Base-by-base conservation (phyloP, 2,888 invertebrate species). In the Eilema caniola region DNA sequence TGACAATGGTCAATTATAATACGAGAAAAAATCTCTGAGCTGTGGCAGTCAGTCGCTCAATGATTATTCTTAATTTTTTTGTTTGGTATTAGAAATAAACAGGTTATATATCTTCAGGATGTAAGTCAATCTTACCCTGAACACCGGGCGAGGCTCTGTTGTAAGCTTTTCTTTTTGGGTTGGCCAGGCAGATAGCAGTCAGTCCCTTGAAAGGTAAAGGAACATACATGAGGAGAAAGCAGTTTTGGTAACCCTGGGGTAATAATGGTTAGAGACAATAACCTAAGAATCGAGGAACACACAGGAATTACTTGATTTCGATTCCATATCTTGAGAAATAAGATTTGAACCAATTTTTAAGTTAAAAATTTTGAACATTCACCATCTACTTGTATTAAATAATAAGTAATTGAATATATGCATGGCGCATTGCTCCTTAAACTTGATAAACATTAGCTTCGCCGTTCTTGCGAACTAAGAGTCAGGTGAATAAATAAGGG, bases 401-500 rank as follows among this genome's bases (percentile, higher is more conserved):
- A 37, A 4, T 33, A 33, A 33, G 12, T 37, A 37, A 12, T 37
- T 37, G 1, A 12, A 37, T 37, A 37, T 3, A 12, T 1, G 33
- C 12, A 37, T 12, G 1, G 33, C 33, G 12, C 37, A 7, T 47
- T 20, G 5, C n/a, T 53, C 53, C 53, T 20, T 10, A 53, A 53
- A n/a, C 53, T 53, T 2, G n/a, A 53, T 53, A 53, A 53, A 53
- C 5, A n/a, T 53, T 53, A 53, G 3, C 75, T 73, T 73, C 68
- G 66, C 71, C 64, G 65, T 73, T 53, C 76, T 79, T 75, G 77
- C 63, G 72, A 71, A 72, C 73, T 77, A 82, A 78, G 80, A 83
- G 83, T 73, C 80, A 76, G 74, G 79, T 79, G 67, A 71, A 76
- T 82, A 81, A 82, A 81, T 80, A 80, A 79, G 69, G 65, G 62